These are phyloP conservation scores for Babyrousa celebensis DNA, from an alignment of 2,797 vertebrate genomes.

Conservation along the genomic window DNA sequence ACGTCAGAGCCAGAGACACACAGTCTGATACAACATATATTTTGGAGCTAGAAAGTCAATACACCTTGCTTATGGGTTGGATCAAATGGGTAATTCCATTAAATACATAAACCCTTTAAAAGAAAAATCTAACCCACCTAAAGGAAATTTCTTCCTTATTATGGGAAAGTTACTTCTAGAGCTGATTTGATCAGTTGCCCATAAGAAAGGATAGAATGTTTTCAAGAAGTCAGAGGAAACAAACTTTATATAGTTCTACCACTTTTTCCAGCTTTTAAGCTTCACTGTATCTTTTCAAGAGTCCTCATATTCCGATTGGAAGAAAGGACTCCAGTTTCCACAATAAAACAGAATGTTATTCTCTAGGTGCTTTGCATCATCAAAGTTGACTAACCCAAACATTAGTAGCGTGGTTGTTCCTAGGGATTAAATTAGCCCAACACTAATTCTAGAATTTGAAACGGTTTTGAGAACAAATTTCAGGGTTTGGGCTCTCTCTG, in stretches of 20 bases:
- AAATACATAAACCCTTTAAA: not conserved
- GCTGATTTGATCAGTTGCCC: not conserved
- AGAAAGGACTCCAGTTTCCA: conserved; percentile 28
- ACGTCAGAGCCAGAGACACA: not conserved
- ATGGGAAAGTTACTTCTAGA: not conserved
- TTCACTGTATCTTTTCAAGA: not conserved
- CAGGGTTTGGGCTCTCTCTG: not conserved
- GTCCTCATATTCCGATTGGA: not conserved
- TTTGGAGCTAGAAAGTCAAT: not conserved
- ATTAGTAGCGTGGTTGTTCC: not conserved
- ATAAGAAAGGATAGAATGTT: not conserved
- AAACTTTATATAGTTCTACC: not conserved
- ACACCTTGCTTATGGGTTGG: not conserved
- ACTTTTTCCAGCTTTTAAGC: conserved; percentile 48
- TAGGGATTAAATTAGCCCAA: not conserved
- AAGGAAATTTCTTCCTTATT: not conserved
- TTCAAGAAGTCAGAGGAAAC: not conserved
- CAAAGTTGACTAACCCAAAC: conserved; percentile 3
- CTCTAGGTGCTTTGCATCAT: not conserved
- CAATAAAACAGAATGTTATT: not conserved
- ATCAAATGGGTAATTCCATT: not conserved
- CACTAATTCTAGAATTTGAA: not conserved
- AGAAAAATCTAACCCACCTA: not conserved
- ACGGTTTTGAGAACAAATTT: not conserved
- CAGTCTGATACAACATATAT: not conserved